Evolutionary conservation across 2,797 vertebrate genomes (phyloP).

Genomic region (Sorex maritimensis): DNA sequence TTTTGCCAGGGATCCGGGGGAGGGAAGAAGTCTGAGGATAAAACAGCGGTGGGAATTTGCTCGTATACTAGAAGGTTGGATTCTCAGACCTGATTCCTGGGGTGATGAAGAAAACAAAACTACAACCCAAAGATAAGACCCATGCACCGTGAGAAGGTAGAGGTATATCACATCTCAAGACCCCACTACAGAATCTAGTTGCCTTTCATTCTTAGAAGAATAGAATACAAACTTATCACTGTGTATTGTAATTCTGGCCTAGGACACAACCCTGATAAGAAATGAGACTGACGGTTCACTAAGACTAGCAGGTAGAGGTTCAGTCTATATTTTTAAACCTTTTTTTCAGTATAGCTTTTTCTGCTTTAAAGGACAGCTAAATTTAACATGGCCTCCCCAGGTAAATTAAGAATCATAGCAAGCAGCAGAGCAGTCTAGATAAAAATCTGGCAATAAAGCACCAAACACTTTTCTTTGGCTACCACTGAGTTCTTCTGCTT

Average conservation of each 20-base stretch:
- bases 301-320: not conserved
- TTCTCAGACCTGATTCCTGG: not conserved
- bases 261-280: not conserved
- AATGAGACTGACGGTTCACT: conserved; percentile 20
- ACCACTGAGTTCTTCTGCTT: conserved; percentile 6
- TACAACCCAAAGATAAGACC: not conserved
- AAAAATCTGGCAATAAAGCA: not conserved
- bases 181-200: no score
- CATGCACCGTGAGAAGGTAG: not conserved
- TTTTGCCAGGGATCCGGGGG: not conserved
- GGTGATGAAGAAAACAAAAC: not conserved
- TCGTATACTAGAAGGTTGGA: not conserved
- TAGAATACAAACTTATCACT: rapidly evolving
- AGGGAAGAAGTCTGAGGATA: not conserved
- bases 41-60: not conserved
- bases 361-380: not conserved
- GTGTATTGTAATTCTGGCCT: not conserved
- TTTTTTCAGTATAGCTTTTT: not conserved
- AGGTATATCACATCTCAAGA: not conserved
- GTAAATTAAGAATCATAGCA: conserved; percentile 40
- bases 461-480: not conserved
- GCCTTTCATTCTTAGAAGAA: not conserved
- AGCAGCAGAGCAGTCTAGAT: not conserved
- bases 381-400: not conserved
- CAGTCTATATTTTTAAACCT: not conserved